These are phyloP conservation scores for Coluber constrictor DNA, from an alignment of 2,797 vertebrate species.

Conservation along the genomic window DNA sequence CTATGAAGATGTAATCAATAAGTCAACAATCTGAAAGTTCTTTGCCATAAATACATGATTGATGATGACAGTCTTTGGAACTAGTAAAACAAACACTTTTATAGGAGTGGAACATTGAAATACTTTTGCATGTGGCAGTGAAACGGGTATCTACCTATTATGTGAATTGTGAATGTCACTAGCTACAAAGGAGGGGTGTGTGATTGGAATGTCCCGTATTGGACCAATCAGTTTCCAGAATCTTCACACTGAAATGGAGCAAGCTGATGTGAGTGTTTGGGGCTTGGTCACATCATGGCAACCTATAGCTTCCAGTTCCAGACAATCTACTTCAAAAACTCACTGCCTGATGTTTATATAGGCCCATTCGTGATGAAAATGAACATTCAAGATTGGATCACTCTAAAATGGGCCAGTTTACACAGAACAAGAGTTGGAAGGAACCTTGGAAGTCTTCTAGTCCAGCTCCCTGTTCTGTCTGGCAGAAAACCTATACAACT, in stretches of 20 bases:
- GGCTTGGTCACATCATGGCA: not conserved
- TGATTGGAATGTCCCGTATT: not conserved
- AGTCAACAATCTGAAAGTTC: not conserved
- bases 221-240: not conserved
- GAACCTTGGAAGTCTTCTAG: not conserved
- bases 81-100: not conserved
- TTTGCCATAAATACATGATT: not conserved
- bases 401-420: not conserved
- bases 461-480: not conserved
- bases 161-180: not conserved
- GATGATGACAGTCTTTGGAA: not conserved
- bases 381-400: not conserved
- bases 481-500: not conserved
- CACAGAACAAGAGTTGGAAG: not conserved
- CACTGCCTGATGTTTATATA: not conserved
- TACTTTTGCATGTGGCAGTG: not conserved
- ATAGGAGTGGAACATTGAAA: not conserved
- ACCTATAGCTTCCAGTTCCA: not conserved
- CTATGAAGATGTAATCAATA: not conserved
- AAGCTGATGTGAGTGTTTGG: not conserved
- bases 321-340: not conserved
- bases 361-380: not conserved
- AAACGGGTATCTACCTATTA: not conserved
- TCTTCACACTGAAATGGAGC: not conserved
- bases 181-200: not conserved